Percentiles rank a stretch among this genome's conserved stretches.
Evolutionary conservation across 2,888 invertebrate species (phyloP).

Genomic region (Oeneis ivallda): DNA sequence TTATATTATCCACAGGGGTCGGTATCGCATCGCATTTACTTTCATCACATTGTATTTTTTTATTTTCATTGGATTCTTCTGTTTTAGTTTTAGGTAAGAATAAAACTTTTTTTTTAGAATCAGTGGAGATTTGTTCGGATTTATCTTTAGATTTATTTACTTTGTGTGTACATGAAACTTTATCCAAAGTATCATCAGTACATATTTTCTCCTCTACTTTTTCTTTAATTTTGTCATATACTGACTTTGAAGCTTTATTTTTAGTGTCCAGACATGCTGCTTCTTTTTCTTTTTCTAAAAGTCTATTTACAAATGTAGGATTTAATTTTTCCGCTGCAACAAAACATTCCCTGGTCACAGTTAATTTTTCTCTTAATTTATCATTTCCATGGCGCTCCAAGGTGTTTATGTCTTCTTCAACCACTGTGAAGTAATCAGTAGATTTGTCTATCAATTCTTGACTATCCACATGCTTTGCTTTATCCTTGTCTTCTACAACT

Average conservation of each 20-base stretch:
- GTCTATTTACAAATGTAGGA: neutral
- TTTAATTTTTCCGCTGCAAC: neutral
- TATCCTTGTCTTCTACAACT: neutral
- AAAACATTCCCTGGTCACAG: neutral
- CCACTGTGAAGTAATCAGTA: neutral
- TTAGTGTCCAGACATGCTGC: neutral
- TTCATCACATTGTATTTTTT: neutral
- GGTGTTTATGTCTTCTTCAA: neutral
- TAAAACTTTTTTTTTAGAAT: neutral
- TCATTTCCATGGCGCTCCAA: neutral
- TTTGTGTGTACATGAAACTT: neutral
- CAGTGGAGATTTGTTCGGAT: neutral
- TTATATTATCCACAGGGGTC: neutral
- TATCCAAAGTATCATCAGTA: conserved; percentile 6
- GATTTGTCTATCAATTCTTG: neutral
- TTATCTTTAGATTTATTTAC: neutral
- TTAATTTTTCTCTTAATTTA: neutral
- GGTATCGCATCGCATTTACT: neutral
- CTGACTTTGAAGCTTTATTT: neutral
- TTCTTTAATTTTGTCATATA: neutral
- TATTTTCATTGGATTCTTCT: neutral
- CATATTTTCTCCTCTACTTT: neutral
- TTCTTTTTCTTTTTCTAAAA: neutral
- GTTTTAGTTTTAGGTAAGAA: neutral
- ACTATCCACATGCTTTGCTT: neutral